Evolutionary conservation across 2,113 vertebrate species (phyloP).

Genomic region (Hydrolagus affinis): DNA sequence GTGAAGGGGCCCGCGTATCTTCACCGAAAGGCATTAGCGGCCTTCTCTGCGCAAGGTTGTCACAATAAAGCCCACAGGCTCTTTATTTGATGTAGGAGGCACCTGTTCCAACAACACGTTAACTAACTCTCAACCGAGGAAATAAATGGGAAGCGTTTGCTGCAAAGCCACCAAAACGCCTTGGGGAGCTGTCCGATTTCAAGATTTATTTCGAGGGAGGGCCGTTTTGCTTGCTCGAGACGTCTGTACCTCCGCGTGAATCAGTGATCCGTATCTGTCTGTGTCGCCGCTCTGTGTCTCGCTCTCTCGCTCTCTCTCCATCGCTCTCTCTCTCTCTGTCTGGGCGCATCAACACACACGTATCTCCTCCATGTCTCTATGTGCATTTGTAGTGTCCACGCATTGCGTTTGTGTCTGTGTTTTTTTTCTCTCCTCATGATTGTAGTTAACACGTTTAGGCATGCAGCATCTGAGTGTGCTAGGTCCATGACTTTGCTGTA

Average conservation of each 20-base stretch:
- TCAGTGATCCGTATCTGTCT: not conserved
- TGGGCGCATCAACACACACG: no score
- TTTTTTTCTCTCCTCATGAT: no score
- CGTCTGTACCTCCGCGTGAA: no score
- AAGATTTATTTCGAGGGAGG: no score
- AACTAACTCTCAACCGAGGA: not conserved
- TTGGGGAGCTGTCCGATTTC: not conserved
- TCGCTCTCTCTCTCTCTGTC: not conserved
- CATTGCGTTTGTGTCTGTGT: no score
- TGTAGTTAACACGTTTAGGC: no score
- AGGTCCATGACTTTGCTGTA: no score
- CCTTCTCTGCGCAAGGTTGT: not conserved
- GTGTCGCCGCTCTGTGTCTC: not conserved
- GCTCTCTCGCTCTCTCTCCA: not conserved
- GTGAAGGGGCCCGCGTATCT: not conserved
- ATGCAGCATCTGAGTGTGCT: no score
- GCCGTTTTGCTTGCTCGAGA: no score
- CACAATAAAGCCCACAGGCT: constrained; percentile 22
- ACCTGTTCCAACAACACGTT: constrained; percentile 1
- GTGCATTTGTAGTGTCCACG: no score
- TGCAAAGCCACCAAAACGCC: constrained; percentile 7
- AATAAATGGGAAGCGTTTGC: constrained; percentile 4
- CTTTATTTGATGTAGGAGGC: constrained; percentile 4
- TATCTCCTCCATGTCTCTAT: no score
- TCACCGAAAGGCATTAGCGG: constrained; percentile 1